Evolutionary conservation across 1,140 invertebrate species (phyloP).

Genomic region (Procambarus clarkii): DNA sequence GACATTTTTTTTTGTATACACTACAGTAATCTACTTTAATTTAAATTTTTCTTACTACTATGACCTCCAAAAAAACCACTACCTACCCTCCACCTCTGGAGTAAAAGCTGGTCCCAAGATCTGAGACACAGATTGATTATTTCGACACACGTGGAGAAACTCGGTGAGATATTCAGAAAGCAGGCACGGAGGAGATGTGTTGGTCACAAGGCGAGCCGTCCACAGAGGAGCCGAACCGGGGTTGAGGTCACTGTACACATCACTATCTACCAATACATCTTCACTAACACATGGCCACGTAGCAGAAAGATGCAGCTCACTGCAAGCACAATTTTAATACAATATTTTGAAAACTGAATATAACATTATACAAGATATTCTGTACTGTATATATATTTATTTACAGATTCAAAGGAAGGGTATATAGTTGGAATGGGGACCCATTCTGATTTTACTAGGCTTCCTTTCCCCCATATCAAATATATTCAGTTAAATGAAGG

Average conservation of each 20-base stretch:
- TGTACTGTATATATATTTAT: not conserved
- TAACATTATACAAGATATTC: not conserved
- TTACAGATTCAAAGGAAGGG: not conserved
- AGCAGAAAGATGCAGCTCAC: conserved; percentile 86
- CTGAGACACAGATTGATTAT: conserved; percentile 75
- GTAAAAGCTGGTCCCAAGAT: conserved; percentile 75
- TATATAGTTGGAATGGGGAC: too few species aligned
- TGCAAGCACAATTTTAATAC: conserved; percentile 72
- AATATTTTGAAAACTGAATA: too few species aligned
- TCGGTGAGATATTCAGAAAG: conserved; percentile 76
- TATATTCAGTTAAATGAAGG: too few species aligned
- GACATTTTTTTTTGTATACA: not conserved
- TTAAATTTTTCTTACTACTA: too few species aligned
- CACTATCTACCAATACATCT: conserved; percentile 90
- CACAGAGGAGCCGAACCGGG: conserved; percentile 90
- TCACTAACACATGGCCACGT: conserved; percentile 92
- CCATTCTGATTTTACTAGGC: too few species aligned
- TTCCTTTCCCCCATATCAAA: too few species aligned
- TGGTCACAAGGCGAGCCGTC: conserved; percentile 76
- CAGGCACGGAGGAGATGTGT: conserved; percentile 76
- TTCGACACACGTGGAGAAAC: conserved; percentile 75
- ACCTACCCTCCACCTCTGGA: conserved; percentile 70
- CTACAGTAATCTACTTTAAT: not conserved
- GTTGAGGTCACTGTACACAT: conserved; percentile 91
- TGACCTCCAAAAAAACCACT: not conserved